Base-by-base conservation (phyloP, 2,113 vertebrate genomes). In the Periophthalmodon schlosseri region DNA sequence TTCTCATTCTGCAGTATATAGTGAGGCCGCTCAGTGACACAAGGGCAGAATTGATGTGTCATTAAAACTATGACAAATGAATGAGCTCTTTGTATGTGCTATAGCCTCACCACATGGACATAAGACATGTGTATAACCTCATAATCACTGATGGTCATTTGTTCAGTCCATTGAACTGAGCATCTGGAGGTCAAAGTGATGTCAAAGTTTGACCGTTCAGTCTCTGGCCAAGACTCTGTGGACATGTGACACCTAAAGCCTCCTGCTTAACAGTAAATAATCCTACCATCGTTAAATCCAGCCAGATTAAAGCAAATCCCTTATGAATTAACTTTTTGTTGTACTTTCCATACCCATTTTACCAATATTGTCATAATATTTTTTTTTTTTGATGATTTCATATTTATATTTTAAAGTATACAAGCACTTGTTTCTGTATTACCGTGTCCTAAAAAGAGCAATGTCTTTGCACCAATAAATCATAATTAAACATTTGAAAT, bases 221-320 rank as follows among this genome's bases (percentile, higher is more conserved):
- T 56, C 72, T 69, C 78, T 67, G 74, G 78, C 75, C 84, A 46
- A 66, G 81, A 86, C 80, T 68, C 68, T 12, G 39, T 69, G 77
- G 81, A 80, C 91, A 91, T 89, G 90, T 91, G 91, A 92, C 86
- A 88, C 82, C 81, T 80, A 90, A 91, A 84, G 71, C 87, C 87
- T 89, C 80, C 88, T 85, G 82, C 84, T 46, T 84, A 88, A 88
- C 85, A 87, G 87, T 81, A 75, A 91, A 89, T 93, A 94, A 93
- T 94, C 91, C 91, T 63, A 71, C 81, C 78, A 73, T 84, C 71
- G 70, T 87, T 87, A 88, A 92, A 91, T 74, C 89, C 83, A 77
- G 14, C 72, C 83, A 85, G 92, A 92, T 93, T 90, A 92, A 86
- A 85, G 67, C 66, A 86, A 90, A 92, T 89, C 90, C 87, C 83